A percentile compares a stretch with the other conserved stretches of the same genome.
phyloP scores from a whole-genome alignment of 1,140 invertebrate species.

The Brachionus calyciflorus region DNA sequence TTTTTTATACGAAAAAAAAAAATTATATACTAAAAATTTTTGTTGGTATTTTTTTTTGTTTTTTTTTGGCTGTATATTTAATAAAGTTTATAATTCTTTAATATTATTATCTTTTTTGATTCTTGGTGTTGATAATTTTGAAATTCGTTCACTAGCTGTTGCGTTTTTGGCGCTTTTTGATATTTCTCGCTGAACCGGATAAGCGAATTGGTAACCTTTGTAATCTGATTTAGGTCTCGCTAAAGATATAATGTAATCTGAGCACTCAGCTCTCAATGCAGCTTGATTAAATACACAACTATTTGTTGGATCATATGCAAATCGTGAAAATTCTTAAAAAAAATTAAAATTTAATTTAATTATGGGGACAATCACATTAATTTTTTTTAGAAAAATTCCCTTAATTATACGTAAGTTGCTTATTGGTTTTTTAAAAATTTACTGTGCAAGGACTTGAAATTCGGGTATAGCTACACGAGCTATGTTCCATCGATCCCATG shows the following conservation, averaged over 20 bases:
- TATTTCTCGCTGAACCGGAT: conserved; percentile 11
- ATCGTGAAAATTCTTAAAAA: conserved; percentile 19
- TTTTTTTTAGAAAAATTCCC: too few relatives aligned
- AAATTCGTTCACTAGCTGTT: neutral
- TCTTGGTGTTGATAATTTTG: neutral
- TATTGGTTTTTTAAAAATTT: too few relatives aligned
- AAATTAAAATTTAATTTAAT: neutral
- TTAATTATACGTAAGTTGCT: too few relatives aligned
- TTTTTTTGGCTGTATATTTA: neutral
- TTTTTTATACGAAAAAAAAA: neutral
- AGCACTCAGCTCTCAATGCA: conserved; percentile 2
- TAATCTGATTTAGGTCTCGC: conserved; percentile 21
- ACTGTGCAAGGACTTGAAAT: too few relatives aligned
- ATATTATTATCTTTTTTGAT: conserved; percentile 35
- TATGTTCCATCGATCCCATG: too few relatives aligned
- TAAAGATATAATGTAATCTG: neutral
- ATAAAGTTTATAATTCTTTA: neutral
- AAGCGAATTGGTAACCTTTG: conserved; percentile 20
- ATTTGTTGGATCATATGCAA: conserved; percentile 29
- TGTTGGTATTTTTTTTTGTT: conserved; percentile 6
- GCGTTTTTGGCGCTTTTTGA: neutral
- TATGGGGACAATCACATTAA: neutral
- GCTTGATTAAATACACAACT: conserved; percentile 26
- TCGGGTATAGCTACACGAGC: too few relatives aligned
- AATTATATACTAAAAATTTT: neutral